A percentile compares a stretch with the other conserved stretches of the same genome.
phyloP scores from a whole-genome alignment of 1,140 invertebrate genomes.

The Ptiloglossa arizonensis region DNA sequence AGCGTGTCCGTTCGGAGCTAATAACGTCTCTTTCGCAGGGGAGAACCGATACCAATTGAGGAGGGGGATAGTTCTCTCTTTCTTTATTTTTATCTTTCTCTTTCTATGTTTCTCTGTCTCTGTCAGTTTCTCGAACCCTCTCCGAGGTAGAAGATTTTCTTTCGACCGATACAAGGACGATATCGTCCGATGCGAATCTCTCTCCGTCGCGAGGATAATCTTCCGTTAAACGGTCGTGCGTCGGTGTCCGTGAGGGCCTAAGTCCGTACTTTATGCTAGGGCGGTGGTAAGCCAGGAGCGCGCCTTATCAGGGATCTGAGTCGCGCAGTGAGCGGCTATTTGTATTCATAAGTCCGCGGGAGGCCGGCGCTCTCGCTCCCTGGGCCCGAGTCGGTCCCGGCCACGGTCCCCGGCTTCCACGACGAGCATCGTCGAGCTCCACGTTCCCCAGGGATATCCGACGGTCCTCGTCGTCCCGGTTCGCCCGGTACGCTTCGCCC shows the following conservation, averaged over 20 bases:
- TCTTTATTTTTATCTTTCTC: too few species aligned
- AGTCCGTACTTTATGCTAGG: slow-evolving; percentile 64
- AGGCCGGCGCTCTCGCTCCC: slow-evolving; percentile 78
- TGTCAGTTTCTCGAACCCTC: neutral
- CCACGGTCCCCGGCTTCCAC: slow-evolving; percentile 34
- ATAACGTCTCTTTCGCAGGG: slow-evolving; percentile 39
- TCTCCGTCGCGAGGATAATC: slow-evolving; percentile 71
- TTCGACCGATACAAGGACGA: slow-evolving; percentile 37
- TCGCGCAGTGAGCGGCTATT: slow-evolving; percentile 81
- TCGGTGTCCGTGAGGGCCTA: slow-evolving; percentile 38
- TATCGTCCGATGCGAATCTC: slow-evolving; percentile 57
- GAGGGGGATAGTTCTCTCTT: neutral
- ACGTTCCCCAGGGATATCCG: slow-evolving; percentile 11
- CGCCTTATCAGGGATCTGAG: slow-evolving; percentile 81
- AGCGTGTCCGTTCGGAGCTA: neutral
- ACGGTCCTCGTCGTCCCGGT: too few species aligned
- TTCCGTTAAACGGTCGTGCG: slow-evolving; percentile 75
- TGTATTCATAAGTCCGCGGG: slow-evolving; percentile 83
- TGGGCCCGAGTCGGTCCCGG: slow-evolving; percentile 40
- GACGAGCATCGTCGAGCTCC: slow-evolving; percentile 30
- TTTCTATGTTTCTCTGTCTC: neutral
- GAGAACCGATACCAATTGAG: slow-evolving; percentile 30
- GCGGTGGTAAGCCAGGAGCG: slow-evolving; percentile 56
- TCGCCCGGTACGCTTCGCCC: too few species aligned
- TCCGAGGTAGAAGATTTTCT: slow-evolving; percentile 8